Percentiles rank a stretch among this genome's conserved stretches.
phyloP scores from a whole-genome alignment of 1,140 invertebrate species.

The Drosophila ercepeae region DNA sequence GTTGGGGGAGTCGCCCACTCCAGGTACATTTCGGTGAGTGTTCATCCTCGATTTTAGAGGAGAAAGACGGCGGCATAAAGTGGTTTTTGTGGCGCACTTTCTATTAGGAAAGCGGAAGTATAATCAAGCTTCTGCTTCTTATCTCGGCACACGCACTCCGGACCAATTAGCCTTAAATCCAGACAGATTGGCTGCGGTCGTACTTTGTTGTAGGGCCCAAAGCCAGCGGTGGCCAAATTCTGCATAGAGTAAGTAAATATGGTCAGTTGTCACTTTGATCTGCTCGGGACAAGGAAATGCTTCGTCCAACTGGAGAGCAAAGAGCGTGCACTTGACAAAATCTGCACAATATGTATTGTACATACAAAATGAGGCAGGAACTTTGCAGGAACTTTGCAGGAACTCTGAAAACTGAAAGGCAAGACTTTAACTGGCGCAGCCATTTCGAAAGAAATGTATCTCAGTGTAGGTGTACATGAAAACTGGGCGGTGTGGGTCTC shows the following conservation, averaged over 20 bases:
- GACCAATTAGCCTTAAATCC: constrained; percentile 71
- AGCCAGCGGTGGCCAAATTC: constrained; percentile 16
- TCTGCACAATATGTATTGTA: not conserved
- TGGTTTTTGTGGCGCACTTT: constrained; percentile 74
- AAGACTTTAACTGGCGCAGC: not conserved
- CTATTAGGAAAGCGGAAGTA: constrained; percentile 63
- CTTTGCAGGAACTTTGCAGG: too few species aligned
- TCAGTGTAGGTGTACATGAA: constrained; percentile 9
- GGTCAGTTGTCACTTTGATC: constrained; percentile 75
- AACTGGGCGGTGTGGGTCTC: constrained; percentile 37
- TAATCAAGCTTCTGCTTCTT: constrained; percentile 37
- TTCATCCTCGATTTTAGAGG: constrained; percentile 43
- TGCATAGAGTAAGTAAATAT: constrained; percentile 49
- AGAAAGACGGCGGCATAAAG: constrained; percentile 73
- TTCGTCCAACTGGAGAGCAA: not conserved
- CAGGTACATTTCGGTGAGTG: constrained; percentile 11
- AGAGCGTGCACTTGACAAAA: constrained; percentile 6
- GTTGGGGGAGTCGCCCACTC: constrained; percentile 11
- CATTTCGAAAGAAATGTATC: not conserved
- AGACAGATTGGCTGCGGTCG: constrained; percentile 68
- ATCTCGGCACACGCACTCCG: constrained; percentile 23
- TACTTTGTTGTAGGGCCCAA: constrained; percentile 61
- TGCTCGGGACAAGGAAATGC: constrained; percentile 9
- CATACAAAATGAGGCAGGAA: too few species aligned
- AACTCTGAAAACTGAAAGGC: too few species aligned